Conservation (phyloP, 2,797 vertebrate species). For the Fringilla coelebs region DNA sequence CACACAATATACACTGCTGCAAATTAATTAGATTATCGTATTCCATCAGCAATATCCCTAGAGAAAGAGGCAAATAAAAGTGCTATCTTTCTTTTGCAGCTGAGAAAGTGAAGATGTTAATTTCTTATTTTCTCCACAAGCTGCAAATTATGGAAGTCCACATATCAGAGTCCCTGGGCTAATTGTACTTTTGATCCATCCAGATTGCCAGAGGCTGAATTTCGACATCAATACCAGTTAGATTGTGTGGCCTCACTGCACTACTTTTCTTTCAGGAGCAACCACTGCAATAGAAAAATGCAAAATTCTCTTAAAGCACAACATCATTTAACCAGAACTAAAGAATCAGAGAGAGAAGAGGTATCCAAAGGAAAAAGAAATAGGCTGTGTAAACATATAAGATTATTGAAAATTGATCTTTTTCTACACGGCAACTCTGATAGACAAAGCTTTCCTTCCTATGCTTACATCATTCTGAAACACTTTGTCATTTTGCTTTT, state of each 20-base stretch:
- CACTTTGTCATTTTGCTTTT: neutral
- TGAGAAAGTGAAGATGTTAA: neutral
- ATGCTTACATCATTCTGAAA: neutral
- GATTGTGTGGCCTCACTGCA: neutral
- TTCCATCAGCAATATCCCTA: neutral
- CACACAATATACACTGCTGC: neutral
- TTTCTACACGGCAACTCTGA: neutral
- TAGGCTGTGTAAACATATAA: neutral
- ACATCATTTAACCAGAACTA: neutral
- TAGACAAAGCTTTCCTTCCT: neutral
- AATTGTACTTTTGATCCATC: slow-evolving; percentile 23
- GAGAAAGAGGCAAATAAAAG: neutral
- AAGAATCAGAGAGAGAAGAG: neutral
- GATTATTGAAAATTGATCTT: neutral
- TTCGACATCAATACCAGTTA: neutral
- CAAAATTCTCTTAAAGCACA: neutral
- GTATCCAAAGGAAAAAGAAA: neutral
- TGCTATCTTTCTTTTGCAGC: neutral
- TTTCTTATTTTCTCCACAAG: slow-evolving; percentile 2
- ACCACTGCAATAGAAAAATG: neutral
- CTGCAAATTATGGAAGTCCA: neutral
- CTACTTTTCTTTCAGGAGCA: neutral
- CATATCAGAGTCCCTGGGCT: neutral
- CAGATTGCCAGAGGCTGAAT: neutral
- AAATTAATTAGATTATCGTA: slow-evolving; percentile 16